phyloP scores from a whole-genome alignment of 2,797 vertebrate genomes.

The Parauchenoglanis punctatus region DNA sequence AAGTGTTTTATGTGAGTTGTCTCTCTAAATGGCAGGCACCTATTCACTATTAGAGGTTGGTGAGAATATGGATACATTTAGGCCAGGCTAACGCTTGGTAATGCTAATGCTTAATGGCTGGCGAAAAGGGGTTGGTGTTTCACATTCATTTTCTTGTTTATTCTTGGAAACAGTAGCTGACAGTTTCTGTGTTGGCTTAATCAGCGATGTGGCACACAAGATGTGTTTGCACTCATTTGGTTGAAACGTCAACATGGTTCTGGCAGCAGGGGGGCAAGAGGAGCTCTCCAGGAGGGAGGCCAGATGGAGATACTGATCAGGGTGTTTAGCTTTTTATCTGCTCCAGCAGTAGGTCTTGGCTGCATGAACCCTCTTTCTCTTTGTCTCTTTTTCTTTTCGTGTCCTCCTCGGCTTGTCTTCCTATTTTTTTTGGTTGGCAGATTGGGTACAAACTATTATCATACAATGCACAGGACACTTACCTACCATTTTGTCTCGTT shows the following conservation, averaged over 20 bases:
- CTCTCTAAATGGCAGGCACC: not conserved
- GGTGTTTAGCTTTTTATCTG: slow-evolving; percentile 57
- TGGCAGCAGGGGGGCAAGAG: slow-evolving; percentile 13
- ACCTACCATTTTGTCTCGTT: slow-evolving; percentile 34
- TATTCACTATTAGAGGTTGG: not conserved
- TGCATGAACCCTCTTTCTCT: not conserved
- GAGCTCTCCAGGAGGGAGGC: slow-evolving; percentile 53
- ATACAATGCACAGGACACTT: slow-evolving; percentile 40
- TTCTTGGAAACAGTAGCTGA: slow-evolving; percentile 14
- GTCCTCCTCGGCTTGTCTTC: not conserved
- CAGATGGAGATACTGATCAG: slow-evolving; percentile 57
- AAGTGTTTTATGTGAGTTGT: not conserved
- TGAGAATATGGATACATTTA: not conserved
- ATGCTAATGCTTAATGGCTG: not conserved
- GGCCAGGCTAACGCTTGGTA: not conserved
- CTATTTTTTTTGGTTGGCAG: slow-evolving; percentile 11
- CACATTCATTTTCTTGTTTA: slow-evolving; percentile 5
- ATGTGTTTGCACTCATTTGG: slow-evolving; percentile 52
- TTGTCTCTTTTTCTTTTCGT: not conserved
- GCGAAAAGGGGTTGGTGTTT: not conserved
- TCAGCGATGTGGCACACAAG: slow-evolving; percentile 38
- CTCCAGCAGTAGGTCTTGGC: slow-evolving; percentile 27
- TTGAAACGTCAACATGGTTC: slow-evolving; percentile 47
- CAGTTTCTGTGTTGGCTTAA: slow-evolving; percentile 32
- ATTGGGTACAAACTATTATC: slow-evolving; percentile 30